A percentile compares a stretch with the other conserved stretches of the same genome.
phyloP scores from a whole-genome alignment of 2,888 invertebrate species.

The Philereme transversata region DNA sequence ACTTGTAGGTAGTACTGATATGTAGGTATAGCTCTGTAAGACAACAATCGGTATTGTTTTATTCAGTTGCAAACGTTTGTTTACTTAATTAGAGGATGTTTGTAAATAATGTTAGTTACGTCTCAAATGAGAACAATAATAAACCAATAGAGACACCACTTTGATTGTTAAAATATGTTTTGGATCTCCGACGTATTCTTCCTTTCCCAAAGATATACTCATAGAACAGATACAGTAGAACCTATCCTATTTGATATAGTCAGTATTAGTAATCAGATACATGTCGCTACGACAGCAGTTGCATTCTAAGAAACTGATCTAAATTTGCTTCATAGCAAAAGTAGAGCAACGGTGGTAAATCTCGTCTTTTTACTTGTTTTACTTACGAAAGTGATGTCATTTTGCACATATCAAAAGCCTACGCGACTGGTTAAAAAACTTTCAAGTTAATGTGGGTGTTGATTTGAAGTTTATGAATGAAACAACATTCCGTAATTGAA shows the following conservation, averaged over 20 bases:
- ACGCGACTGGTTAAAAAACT: conserved; percentile 29
- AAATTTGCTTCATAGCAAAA: neutral
- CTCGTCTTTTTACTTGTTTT: too few relatives aligned
- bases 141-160: too few relatives aligned
- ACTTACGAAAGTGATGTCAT: conserved; percentile 43
- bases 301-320: conserved; percentile 3
- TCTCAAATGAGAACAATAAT: conserved; percentile 7
- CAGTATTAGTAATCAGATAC: neutral
- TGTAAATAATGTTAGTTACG: conserved; percentile 23
- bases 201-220: too few relatives aligned
- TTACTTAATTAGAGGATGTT: conserved; percentile 34
- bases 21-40: conserved; percentile 46
- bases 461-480: conserved; percentile 28
- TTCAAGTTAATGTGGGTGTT: conserved; percentile 21
- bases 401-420: conserved; percentile 39
- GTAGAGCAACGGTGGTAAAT: neutral
- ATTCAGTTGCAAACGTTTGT: conserved; percentile 39
- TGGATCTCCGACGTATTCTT: too few relatives aligned
- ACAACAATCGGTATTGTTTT: conserved; percentile 56
- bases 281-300: neutral
- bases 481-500: conserved; percentile 30
- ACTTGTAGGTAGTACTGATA: conserved; percentile 45
- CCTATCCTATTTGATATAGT: too few relatives aligned
- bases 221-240: too few relatives aligned
- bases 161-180: too few relatives aligned